A percentile compares a stretch with the other conserved stretches of the same genome.
Evolutionary conservation across 2,113 vertebrate genomes (phyloP).

Genomic region (Austrofundulus limnaeus): DNA sequence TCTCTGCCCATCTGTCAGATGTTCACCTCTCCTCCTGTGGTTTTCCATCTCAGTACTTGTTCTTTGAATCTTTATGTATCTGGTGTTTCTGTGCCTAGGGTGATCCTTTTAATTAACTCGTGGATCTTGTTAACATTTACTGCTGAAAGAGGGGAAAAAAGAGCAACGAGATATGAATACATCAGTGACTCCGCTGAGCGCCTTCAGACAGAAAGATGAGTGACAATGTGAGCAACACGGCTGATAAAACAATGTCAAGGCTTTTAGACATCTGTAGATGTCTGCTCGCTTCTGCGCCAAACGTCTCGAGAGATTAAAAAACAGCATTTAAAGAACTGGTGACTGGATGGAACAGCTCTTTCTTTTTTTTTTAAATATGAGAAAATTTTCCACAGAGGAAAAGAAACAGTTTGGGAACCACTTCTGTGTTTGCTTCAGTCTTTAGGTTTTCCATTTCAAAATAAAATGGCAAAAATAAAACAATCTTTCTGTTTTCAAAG

Average conservation of each 20-base stretch:
- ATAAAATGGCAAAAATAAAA: too few relatives aligned
- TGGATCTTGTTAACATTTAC: slow-evolving; percentile 52
- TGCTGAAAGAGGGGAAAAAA: slow-evolving; percentile 42
- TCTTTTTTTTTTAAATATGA: too few relatives aligned
- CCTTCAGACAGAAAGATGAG: slow-evolving; percentile 17
- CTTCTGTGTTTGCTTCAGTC: too few relatives aligned
- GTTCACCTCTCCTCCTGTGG: slow-evolving; percentile 13
- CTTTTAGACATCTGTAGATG: slow-evolving; percentile 23
- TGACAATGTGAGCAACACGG: slow-evolving; percentile 5
- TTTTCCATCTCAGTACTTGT: slow-evolving; percentile 16
- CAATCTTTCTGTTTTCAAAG: too few relatives aligned
- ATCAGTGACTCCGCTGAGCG: slow-evolving; percentile 48
- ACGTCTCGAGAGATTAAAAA: slow-evolving; percentile 3
- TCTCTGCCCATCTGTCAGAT: slow-evolving; percentile 37
- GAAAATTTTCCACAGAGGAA: too few relatives aligned
- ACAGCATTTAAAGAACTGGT: too few relatives aligned
- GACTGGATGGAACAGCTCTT: too few relatives aligned
- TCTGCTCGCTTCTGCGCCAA: slow-evolving; percentile 7
- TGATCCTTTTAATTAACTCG: slow-evolving; percentile 71
- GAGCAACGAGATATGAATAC: slow-evolving; percentile 3
- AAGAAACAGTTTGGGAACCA: too few relatives aligned
- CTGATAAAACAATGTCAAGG: slow-evolving; percentile 21
- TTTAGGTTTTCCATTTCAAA: too few relatives aligned
- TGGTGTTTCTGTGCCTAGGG: slow-evolving; percentile 36
- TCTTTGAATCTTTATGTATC: slow-evolving; percentile 30